Percentiles rank a stretch among this genome's conserved stretches.
phyloP scores from a whole-genome alignment of 1,140 invertebrate genomes.

The Ceratosolen fusciceps region DNA sequence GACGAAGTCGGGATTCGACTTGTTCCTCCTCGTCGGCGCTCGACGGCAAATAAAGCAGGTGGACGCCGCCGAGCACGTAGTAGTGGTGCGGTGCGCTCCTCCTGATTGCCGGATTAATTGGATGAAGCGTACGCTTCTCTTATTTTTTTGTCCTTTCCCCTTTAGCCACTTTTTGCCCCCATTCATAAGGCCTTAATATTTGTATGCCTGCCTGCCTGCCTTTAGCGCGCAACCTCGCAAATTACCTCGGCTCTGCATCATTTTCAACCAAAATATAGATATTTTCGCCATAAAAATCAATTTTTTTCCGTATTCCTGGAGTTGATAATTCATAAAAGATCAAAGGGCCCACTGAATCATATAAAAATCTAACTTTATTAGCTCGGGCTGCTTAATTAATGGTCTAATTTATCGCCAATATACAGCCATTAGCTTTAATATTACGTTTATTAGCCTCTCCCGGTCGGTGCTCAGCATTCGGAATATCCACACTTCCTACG shows the following conservation, averaged over 20 bases:
- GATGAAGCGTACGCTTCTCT: slow-evolving; percentile 39
- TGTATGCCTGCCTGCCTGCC: neutral
- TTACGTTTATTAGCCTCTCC: too few species aligned
- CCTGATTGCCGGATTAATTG: slow-evolving; percentile 65
- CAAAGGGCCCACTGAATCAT: too few species aligned
- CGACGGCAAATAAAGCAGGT: slow-evolving; percentile 63
- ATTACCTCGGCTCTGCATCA: slow-evolving; percentile 7
- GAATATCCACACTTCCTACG: too few species aligned
- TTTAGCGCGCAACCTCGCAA: slow-evolving; percentile 9
- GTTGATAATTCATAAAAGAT: neutral
- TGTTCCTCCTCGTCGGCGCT: neutral
- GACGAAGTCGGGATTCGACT: neutral
- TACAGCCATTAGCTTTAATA: too few species aligned
- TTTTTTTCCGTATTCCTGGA: neutral
- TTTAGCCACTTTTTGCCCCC: neutral
- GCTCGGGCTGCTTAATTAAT: too few species aligned
- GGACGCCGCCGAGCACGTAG: slow-evolving; percentile 43
- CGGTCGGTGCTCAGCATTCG: too few species aligned
- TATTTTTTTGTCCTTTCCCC: slow-evolving; percentile 15
- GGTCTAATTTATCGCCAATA: too few species aligned
- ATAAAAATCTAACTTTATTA: too few species aligned
- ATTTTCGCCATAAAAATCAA: neutral
- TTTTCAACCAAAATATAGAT: slow-evolving; percentile 26
- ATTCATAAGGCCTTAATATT: slow-evolving; percentile 11
- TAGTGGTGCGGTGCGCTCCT: slow-evolving; percentile 54